Percentiles rank a stretch among this genome's conserved stretches.
phyloP scores from a whole-genome alignment of 2,113 vertebrate genomes.

The Stomatorhinus ivindoensis region DNA sequence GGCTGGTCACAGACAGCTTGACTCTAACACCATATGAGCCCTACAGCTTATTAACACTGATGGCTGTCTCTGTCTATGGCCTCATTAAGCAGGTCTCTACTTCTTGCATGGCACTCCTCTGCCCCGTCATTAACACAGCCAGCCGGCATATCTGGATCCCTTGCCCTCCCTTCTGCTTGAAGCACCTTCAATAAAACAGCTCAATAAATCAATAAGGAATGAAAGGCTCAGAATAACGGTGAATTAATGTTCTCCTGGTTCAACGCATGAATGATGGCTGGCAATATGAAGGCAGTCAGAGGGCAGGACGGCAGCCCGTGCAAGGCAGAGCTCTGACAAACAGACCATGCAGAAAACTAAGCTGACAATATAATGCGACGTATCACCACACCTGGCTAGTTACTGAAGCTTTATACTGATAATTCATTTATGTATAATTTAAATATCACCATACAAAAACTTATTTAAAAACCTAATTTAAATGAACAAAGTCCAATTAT shows the following conservation, averaged over 20 bases:
- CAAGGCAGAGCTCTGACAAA: not conserved
- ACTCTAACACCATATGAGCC: not conserved
- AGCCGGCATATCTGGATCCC: not conserved
- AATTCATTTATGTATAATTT: not conserved
- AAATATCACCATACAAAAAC: not conserved
- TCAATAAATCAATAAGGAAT: conserved; percentile 46
- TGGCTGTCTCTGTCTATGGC: conserved; percentile 4
- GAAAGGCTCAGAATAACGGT: conserved; percentile 28
- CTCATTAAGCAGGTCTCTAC: conserved; percentile 5
- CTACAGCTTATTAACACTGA: conserved; percentile 9
- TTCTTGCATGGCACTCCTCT: not conserved
- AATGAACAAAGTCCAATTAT: not conserved
- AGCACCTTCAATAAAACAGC: conserved; percentile 51
- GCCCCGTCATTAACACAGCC: not conserved
- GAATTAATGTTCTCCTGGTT: conserved; percentile 31
- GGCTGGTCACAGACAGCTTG: not conserved
- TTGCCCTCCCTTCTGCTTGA: conserved; percentile 16
- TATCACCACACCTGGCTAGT: not conserved
- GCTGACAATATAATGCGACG: not conserved
- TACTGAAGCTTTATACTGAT: not conserved
- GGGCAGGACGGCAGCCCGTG: not conserved
- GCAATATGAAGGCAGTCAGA: not conserved
- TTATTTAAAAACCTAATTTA: not conserved
- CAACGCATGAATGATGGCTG: conserved; percentile 50
- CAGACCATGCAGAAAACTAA: not conserved